These are phyloP conservation scores for Thereva unica DNA, from an alignment of 2,888 invertebrate species.

Conservation along the genomic window DNA sequence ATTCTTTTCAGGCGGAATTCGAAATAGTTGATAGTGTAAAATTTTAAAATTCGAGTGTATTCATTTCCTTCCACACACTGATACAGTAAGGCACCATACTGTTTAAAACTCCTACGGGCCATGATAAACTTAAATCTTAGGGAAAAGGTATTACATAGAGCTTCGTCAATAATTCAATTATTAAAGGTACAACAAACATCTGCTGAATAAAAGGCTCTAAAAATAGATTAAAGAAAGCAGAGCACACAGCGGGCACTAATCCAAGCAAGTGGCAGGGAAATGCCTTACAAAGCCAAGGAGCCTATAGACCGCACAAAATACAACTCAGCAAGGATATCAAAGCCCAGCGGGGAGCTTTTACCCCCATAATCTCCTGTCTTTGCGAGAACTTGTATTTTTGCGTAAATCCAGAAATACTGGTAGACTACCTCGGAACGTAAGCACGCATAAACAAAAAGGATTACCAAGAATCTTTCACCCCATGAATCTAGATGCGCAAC, in stretches of 20 bases:
- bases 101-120: no score
- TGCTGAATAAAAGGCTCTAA: slow-evolving; percentile 5
- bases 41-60: no score
- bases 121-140: no score
- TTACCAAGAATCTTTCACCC: slow-evolving; percentile 15
- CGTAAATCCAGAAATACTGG: slow-evolving; percentile 24
- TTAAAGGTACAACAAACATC: slow-evolving; percentile 22
- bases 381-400: slow-evolving; percentile 30
- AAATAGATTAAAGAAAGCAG: slow-evolving; percentile 17
- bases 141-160: no score
- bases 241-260: slow-evolving; percentile 29
- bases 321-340: slow-evolving; percentile 16
- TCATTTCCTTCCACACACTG: no score
- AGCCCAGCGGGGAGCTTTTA: slow-evolving; percentile 37
- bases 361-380: slow-evolving; percentile 38
- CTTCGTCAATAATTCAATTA: slow-evolving; percentile 27
- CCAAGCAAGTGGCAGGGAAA: slow-evolving; percentile 34
- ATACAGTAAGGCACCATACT: no score
- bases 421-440: slow-evolving; percentile 12
- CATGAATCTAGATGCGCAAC: slow-evolving; percentile 31
- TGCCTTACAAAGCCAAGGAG: slow-evolving; percentile 23
- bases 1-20: no score
- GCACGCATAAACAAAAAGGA: slow-evolving; percentile 34
- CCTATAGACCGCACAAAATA: slow-evolving; percentile 15
- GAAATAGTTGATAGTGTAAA: no score